Percentiles rank a stretch among this genome's conserved stretches.
These are phyloP conservation scores for Chironex yamaguchii DNA, from an alignment of 30 jellyfish, hydroid and myxozoan species.

Conservation along the genomic window DNA sequence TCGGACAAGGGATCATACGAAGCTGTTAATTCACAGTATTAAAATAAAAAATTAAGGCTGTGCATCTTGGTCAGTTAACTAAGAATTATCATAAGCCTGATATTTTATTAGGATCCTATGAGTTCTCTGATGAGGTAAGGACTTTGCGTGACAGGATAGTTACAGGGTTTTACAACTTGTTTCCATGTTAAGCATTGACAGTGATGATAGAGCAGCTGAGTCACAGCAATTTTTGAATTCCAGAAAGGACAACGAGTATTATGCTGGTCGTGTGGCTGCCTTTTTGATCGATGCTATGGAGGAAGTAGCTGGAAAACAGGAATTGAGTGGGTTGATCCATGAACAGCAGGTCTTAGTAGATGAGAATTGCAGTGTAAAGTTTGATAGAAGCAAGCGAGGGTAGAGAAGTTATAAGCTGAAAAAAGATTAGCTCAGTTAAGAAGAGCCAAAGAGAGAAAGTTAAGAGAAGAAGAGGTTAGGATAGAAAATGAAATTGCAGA, in stretches of 20 bases:
- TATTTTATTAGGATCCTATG: neutral
- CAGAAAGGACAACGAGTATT: neutral
- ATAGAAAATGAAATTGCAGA: neutral
- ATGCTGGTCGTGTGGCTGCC: neutral
- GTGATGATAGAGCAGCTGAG: neutral
- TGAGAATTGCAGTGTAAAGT: neutral
- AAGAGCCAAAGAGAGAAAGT: neutral
- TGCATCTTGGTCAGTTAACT: neutral
- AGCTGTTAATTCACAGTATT: neutral
- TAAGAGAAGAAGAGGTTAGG: conserved; percentile 9
- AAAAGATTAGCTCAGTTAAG: neutral
- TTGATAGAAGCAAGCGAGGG: neutral
- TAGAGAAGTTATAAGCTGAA: neutral
- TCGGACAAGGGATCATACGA: neutral
- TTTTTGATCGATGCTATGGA: neutral
- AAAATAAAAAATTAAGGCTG: neutral
- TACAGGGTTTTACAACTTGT: neutral
- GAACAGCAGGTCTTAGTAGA: neutral
- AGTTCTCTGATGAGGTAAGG: neutral
- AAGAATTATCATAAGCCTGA: neutral
- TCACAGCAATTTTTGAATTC: neutral
- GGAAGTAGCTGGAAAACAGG: neutral
- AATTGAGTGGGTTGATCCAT: neutral
- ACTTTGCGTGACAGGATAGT: neutral
- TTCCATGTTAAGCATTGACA: neutral